Percentiles rank a stretch among this genome's conserved stretches.
phyloP scores from a whole-genome alignment of 2,113 vertebrate species.

The Grantiella picta region DNA sequence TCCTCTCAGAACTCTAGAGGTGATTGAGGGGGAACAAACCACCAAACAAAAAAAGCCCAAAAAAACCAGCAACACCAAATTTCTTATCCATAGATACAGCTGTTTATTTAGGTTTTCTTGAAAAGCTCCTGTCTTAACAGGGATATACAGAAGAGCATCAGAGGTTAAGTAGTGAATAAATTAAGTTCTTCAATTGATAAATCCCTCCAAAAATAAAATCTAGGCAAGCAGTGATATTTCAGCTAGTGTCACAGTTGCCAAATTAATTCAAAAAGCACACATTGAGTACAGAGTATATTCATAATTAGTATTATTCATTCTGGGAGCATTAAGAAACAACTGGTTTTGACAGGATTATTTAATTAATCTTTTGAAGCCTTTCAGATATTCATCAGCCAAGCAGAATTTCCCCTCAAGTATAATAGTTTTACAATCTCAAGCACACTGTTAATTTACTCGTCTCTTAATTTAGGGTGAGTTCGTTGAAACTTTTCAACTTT shows the following conservation, averaged over 20 bases:
- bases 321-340: background rate
- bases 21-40: background rate
- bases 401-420: conserved; percentile 2
- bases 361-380: conserved; percentile 13
- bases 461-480: background rate
- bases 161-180: background rate
- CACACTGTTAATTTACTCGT: background rate
- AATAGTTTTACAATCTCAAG: background rate
- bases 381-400: background rate
- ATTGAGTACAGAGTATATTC: background rate
- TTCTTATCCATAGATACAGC: background rate
- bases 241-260: conserved; percentile 3
- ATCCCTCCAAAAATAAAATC: background rate
- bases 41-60: background rate
- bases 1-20: background rate
- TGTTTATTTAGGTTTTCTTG: background rate
- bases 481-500: background rate
- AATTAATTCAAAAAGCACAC: conserved; percentile 14
- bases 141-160: background rate
- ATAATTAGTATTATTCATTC: conserved; percentile 5
- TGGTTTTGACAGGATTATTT: conserved; percentile 10
- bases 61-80: background rate
- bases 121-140: background rate
- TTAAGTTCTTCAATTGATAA: background rate
- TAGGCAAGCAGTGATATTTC: background rate